phyloP scores from a whole-genome alignment of 2,888 invertebrate genomes.

The Dinocampus coccinellae region DNA sequence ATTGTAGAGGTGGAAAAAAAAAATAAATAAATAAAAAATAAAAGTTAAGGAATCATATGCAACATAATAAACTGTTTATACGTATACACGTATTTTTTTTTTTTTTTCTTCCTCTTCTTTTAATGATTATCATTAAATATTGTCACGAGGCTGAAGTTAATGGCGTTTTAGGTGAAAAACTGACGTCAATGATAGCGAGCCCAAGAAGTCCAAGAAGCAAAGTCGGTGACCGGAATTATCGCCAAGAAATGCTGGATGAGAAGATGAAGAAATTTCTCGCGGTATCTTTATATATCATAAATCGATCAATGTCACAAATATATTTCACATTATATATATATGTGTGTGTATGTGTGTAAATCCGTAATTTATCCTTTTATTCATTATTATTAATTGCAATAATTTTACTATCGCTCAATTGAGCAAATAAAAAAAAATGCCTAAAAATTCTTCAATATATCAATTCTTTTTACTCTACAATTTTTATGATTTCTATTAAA shows the following conservation, averaged over 20 bases:
- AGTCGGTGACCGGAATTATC: constrained; percentile 82
- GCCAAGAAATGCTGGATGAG: constrained; percentile 90
- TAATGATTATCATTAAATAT: background rate
- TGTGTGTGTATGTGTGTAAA: constrained; percentile 29
- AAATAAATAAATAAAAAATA: background rate
- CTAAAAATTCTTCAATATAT: too few relatives aligned
- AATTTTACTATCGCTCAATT: constrained; percentile 28
- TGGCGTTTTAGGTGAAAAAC: constrained; percentile 64
- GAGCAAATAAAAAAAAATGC: constrained; percentile 2
- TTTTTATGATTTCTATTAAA: background rate
- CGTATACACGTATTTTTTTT: too few relatives aligned
- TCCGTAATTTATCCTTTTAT: constrained; percentile 19
- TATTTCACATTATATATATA: constrained; percentile 31
- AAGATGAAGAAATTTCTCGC: constrained; percentile 95
- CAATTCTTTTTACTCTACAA: too few relatives aligned
- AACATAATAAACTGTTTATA: background rate
- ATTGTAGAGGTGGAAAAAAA: too few relatives aligned
- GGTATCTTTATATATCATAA: constrained; percentile 73
- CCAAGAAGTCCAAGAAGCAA: constrained; percentile 73
- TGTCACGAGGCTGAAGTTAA: constrained; percentile 20
- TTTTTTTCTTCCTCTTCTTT: too few relatives aligned
- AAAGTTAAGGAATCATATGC: background rate
- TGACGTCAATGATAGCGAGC: constrained; percentile 55
- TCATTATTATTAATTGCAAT: background rate
- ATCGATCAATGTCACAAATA: constrained; percentile 28